These are phyloP conservation scores for Tiliqua scincoides DNA, from an alignment of 2,113 vertebrate genomes.

Conservation along the genomic window DNA sequence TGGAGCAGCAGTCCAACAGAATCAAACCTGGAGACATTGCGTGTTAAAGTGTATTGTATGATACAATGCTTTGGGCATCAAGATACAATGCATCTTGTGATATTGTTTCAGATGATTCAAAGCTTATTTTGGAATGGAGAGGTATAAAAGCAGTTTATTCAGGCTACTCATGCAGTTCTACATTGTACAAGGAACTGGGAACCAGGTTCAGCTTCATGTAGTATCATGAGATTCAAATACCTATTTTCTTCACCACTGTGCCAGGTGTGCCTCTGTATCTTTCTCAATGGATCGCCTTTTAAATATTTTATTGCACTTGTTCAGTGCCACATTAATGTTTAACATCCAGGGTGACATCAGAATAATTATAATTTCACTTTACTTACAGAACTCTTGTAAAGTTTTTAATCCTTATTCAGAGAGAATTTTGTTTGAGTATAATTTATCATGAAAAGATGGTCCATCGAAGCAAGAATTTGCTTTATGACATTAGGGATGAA, in stretches of 20 bases:
- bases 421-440: neutral
- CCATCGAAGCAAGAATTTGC: neutral
- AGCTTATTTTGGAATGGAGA: too few species aligned
- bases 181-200: neutral
- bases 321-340: neutral
- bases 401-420: neutral
- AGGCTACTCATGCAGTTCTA: neutral
- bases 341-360: neutral
- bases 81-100: too few species aligned
- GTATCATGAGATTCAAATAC: neutral
- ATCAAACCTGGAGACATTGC: too few species aligned
- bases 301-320: slow-evolving; percentile 7
- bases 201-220: neutral
- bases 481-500: neutral
- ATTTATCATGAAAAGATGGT: neutral
- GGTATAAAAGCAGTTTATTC: too few species aligned
- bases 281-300: neutral
- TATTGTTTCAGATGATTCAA: too few species aligned
- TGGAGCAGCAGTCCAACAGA: too few species aligned
- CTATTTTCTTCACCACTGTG: neutral
- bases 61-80: too few species aligned
- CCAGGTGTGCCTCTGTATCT: neutral
- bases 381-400: neutral
- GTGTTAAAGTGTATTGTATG: too few species aligned
- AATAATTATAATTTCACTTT: neutral